A percentile compares a stretch with the other conserved stretches of the same genome.
Conservation (phyloP, 2,113 vertebrate genomes). For the Chlorodrepanis virens region DNA sequence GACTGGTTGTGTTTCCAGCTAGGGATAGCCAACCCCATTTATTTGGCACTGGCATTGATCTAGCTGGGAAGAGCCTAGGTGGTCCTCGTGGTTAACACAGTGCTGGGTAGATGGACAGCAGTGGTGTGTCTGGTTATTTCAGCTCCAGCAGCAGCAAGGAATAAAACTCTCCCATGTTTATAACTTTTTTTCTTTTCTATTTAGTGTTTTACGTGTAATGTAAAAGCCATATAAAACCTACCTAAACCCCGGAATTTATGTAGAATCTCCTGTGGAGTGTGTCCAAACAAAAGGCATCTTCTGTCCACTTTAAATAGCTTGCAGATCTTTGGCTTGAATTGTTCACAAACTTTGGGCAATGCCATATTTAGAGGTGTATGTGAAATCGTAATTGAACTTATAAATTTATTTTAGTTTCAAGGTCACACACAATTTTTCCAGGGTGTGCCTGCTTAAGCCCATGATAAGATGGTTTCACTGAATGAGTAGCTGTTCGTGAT, state of each 20-base stretch:
- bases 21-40: background rate
- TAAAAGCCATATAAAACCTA: background rate
- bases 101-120: background rate
- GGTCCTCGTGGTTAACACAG: rapidly evolving
- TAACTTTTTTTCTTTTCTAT: background rate
- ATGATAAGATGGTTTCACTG: constrained; percentile 7
- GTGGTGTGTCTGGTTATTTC: background rate
- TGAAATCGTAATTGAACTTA: background rate
- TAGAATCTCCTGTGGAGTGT: background rate
- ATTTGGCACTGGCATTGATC: background rate
- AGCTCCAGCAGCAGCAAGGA: background rate
- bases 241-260: background rate
- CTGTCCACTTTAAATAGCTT: background rate
- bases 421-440: constrained; percentile 20
- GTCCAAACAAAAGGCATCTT: background rate
- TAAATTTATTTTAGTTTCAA: constrained; percentile 28
- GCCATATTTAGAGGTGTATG: background rate
- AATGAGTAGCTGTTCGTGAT: constrained; percentile 6
- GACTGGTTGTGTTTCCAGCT: background rate
- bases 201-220: background rate
- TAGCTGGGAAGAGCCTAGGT: background rate
- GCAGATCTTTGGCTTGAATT: background rate
- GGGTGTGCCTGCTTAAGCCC: constrained; percentile 36
- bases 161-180: background rate
- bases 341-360: background rate